Evolutionary conservation across 2,888 invertebrate species (phyloP).

Genomic region (Drosophila antonietae): DNA sequence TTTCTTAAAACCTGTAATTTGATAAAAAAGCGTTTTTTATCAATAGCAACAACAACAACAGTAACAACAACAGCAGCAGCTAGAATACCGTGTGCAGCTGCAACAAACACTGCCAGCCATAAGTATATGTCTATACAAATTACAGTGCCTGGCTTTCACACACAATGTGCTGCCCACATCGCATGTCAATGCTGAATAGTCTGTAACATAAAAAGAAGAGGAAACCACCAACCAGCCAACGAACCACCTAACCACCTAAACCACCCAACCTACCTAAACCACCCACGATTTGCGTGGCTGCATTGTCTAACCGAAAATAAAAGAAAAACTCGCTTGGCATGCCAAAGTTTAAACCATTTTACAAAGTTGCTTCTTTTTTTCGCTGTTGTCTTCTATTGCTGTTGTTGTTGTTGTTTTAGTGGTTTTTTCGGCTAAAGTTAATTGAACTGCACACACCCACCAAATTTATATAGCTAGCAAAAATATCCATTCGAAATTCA

Average conservation of each 20-base stretch:
- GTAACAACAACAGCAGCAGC: constrained; percentile 20
- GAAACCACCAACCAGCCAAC: neutral
- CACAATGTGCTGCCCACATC: constrained; percentile 57
- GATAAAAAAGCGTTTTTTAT: constrained; percentile 47
- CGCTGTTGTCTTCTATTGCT: constrained; percentile 36
- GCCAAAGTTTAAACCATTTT: constrained; percentile 69
- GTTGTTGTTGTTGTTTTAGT: constrained; percentile 36
- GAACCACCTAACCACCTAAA: neutral
- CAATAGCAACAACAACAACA: constrained; percentile 30
- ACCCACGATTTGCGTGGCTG: constrained; percentile 30
- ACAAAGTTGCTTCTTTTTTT: constrained; percentile 52
- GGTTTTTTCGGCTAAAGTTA: constrained; percentile 62
- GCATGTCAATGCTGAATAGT: constrained; percentile 72
- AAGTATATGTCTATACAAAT: constrained; percentile 68
- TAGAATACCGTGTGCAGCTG: constrained; percentile 16
- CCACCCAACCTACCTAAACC: neutral
- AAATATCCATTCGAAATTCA: constrained; percentile 11
- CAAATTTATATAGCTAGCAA: constrained; percentile 43
- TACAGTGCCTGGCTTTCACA: constrained; percentile 55
- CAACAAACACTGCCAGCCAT: constrained; percentile 48
- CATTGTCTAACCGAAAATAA: constrained; percentile 45
- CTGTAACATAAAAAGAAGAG: constrained; percentile 27
- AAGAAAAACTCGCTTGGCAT: constrained; percentile 50
- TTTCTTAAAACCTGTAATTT: constrained; percentile 46
- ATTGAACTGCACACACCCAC: constrained; percentile 68